Conservation (phyloP, 1,140 invertebrate genomes). For the Chironomus tepperi region DNA sequence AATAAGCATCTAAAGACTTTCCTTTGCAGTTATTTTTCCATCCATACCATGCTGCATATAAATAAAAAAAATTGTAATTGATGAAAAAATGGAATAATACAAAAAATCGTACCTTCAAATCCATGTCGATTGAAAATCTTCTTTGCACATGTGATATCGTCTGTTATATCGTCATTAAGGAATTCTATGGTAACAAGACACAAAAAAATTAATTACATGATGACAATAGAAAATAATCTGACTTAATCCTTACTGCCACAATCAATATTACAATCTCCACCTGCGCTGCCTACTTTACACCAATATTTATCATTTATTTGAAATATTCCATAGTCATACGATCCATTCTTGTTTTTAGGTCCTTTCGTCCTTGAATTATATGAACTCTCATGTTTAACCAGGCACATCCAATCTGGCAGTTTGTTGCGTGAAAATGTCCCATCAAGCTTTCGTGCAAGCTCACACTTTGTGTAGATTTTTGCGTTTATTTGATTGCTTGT, state of each 20-base stretch:
- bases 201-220: too few relatives aligned
- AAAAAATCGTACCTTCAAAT: constrained; percentile 31
- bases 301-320: constrained; percentile 21
- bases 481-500: not conserved
- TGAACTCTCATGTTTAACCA: constrained; percentile 2
- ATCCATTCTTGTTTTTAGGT: not conserved
- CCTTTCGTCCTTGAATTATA: not conserved
- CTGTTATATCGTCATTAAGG: constrained; percentile 40
- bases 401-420: not conserved
- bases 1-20: not conserved
- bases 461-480: constrained; percentile 12
- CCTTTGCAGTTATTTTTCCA: constrained; percentile 40
- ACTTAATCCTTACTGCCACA: not conserved
- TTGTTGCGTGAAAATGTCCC: not conserved
- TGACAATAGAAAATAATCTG: too few relatives aligned
- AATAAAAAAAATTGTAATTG: too few relatives aligned
- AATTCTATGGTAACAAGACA: constrained; percentile 32
- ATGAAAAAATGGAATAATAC: too few relatives aligned
- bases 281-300: not conserved
- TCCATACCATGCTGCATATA: constrained; percentile 37
- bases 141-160: constrained; percentile 41
- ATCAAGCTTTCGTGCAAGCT: not conserved
- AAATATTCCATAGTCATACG: constrained; percentile 15
- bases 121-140: constrained; percentile 41
- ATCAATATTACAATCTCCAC: constrained; percentile 4